Percentiles rank a stretch among this genome's conserved stretches.
Conservation (phyloP, 2,888 invertebrate species). For the Acrobasis suavella region DNA sequence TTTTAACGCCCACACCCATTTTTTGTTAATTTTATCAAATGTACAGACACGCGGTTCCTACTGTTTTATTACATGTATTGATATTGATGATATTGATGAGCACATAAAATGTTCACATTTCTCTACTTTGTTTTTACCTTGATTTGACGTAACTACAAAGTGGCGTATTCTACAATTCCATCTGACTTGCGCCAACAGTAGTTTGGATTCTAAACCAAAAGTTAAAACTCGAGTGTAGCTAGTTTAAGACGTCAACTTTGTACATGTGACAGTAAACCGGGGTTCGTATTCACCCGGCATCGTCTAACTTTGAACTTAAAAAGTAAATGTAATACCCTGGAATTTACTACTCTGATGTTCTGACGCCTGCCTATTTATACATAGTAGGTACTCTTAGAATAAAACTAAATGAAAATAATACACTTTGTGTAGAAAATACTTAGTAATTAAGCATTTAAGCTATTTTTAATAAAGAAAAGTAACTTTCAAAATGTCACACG, state of each 20-base stretch:
- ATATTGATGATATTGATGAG: no score
- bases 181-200: not conserved
- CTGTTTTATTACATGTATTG: no score
- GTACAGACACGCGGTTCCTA: no score
- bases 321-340: not conserved
- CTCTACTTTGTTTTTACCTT: not conserved
- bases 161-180: conserved; percentile 1
- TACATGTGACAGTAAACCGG: conserved; percentile 6
- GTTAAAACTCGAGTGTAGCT: conserved; percentile 2
- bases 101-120: no score
- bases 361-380: not conserved
- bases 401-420: no score
- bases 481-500: no score
- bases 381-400: not conserved
- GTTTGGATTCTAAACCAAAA: conserved; percentile 15
- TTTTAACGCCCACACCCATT: no score
- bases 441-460: no score
- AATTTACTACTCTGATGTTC: not conserved
- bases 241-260: conserved; percentile 14
- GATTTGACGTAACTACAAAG: conserved; percentile 5
- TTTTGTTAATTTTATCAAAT: no score
- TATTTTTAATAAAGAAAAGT: no score
- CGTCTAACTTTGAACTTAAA: conserved; percentile 2
- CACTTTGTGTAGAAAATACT: no score
- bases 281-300: conserved; percentile 6